Evolutionary conservation across 2,113 vertebrate species (phyloP).

Genomic region (Hyla sarda): DNA sequence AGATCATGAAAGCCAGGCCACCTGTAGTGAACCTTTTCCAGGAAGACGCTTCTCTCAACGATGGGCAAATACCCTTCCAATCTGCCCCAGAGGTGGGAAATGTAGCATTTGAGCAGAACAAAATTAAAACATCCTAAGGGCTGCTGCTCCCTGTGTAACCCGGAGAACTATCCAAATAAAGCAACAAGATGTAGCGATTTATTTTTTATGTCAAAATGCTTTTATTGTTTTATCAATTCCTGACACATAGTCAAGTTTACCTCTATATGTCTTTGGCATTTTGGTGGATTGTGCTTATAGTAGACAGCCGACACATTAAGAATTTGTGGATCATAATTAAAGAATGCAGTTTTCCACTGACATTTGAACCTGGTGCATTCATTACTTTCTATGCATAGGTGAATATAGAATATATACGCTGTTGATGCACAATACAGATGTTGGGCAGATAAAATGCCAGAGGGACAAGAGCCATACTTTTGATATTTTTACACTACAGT

Average conservation of each 20-base stretch:
- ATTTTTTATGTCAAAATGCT: not conserved
- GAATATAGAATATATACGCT: not conserved
- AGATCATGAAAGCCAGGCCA: conserved; percentile 48
- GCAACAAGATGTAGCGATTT: not conserved
- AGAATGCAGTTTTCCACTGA: not conserved
- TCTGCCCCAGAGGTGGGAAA: conserved; percentile 43
- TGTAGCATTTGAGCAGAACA: not conserved
- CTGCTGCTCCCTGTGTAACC: not conserved
- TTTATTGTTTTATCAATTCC: not conserved
- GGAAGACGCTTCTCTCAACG: conserved; percentile 50
- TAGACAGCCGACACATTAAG: not conserved
- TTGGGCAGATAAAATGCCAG: not conserved
- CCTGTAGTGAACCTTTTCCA: conserved; percentile 30
- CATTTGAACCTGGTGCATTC: not conserved
- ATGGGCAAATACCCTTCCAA: conserved; percentile 46
- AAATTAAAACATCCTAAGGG: not conserved
- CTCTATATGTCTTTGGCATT: not conserved
- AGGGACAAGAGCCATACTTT: not conserved
- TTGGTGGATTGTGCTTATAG: not conserved
- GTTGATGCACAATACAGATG: not conserved
- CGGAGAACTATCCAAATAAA: not conserved
- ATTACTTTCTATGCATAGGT: not conserved
- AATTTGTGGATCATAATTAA: not conserved
- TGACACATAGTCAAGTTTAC: not conserved
- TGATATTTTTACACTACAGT: not conserved